phyloP scores from a whole-genome alignment of 2,797 vertebrate species.

The Acestrorhynchus altus region DNA sequence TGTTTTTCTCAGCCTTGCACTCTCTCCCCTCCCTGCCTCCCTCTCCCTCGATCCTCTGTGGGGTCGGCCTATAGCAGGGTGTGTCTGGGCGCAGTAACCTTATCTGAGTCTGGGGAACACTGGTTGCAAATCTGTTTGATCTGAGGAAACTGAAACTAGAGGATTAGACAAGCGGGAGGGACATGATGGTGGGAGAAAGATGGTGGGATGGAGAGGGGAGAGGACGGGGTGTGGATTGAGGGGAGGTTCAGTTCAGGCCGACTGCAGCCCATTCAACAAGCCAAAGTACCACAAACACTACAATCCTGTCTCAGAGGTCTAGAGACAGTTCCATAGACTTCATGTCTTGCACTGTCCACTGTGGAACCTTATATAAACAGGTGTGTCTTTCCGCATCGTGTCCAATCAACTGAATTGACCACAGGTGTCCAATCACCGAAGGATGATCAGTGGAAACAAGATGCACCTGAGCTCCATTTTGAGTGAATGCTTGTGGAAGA shows the following conservation, averaged over 20 bases:
- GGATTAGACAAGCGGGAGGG: conserved; percentile 28
- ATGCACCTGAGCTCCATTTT: too few species aligned
- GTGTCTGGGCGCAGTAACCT: conserved; percentile 57
- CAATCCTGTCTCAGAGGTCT: too few species aligned
- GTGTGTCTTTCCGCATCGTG: too few species aligned
- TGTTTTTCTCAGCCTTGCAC: background rate
- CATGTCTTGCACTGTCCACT: too few species aligned
- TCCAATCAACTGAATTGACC: too few species aligned
- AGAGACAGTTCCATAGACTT: too few species aligned
- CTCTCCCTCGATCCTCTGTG: conserved; percentile 32
- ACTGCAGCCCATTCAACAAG: background rate
- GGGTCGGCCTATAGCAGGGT: conserved; percentile 47
- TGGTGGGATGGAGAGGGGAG: conserved; percentile 12
- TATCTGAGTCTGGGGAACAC: conserved; percentile 58
- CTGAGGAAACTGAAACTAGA: conserved; percentile 60
- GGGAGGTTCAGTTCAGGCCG: background rate
- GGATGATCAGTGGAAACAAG: too few species aligned
- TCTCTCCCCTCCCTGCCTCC: background rate
- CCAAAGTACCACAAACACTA: too few species aligned
- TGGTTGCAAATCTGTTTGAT: conserved; percentile 65
- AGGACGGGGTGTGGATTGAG: conserved; percentile 34
- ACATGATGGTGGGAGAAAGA: background rate
- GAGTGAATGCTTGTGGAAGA: too few species aligned
- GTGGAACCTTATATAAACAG: too few species aligned
- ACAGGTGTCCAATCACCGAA: too few species aligned